A percentile compares a stretch with the other conserved stretches of the same genome.
Evolutionary conservation across 2,888 invertebrate species (phyloP).

Genomic region (Drosophila ustulata): DNA sequence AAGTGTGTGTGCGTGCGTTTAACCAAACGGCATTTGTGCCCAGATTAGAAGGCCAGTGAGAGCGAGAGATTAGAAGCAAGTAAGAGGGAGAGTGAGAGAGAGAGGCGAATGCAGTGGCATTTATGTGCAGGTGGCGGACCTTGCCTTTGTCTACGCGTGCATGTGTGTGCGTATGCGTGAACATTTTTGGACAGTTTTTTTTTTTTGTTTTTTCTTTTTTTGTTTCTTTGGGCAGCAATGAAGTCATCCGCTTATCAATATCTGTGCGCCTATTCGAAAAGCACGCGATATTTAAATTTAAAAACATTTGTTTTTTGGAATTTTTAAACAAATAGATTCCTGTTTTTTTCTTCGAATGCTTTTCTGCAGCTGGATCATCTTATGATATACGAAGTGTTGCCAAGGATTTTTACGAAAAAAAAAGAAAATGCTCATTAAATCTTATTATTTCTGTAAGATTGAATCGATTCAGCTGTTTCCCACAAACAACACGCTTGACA

Average conservation of each 20-base stretch:
- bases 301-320: constrained; percentile 19
- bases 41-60: constrained; percentile 19
- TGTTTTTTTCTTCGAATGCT: not conserved
- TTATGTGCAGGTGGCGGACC: constrained; percentile 47
- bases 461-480: not conserved
- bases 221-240: constrained; percentile 25
- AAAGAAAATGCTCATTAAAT: not conserved
- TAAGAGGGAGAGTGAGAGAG: constrained; percentile 3
- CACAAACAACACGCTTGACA: not conserved
- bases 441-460: not conserved
- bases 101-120: constrained; percentile 31
- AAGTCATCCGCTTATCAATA: constrained; percentile 12
- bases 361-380: not conserved
- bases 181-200: constrained; percentile 33
- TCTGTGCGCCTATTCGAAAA: constrained; percentile 64
- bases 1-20: constrained; percentile 17
- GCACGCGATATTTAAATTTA: constrained; percentile 73
- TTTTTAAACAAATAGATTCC: not conserved
- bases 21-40: constrained; percentile 31
- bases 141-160: constrained; percentile 20
- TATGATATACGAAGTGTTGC: not conserved
- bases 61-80: constrained; percentile 24
- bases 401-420: not conserved
- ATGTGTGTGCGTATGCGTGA: constrained; percentile 11
- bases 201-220: constrained; percentile 29